phyloP scores from a whole-genome alignment of 2,888 invertebrate species.

The Podabrus alpinus region DNA sequence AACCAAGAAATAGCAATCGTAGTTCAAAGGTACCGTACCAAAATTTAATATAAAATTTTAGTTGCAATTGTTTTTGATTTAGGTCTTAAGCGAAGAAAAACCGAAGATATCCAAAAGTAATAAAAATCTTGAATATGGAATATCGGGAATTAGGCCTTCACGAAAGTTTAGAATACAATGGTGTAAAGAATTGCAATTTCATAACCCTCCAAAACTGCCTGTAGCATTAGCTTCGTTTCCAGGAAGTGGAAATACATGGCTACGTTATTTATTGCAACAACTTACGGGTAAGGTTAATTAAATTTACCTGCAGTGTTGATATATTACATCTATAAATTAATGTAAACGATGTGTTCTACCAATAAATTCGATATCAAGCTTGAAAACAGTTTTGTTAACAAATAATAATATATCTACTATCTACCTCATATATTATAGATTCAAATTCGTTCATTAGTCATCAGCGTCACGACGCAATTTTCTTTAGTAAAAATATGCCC shows the following conservation, averaged over 20 bases:
- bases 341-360: not conserved
- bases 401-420: no score
- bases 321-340: not conserved
- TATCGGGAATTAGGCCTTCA: conserved; percentile 46
- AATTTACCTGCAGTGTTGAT: conserved; percentile 6
- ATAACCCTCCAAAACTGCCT: conserved; percentile 58
- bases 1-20: conserved; percentile 41
- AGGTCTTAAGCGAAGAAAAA: conserved; percentile 15
- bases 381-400: not conserved
- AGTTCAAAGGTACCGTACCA: conserved; percentile 27
- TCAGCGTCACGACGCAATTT: not conserved
- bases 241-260: conserved; percentile 86
- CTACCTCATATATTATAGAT: no score
- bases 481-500: not conserved
- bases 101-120: conserved; percentile 10
- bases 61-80: not conserved
- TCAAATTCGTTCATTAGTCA: not conserved
- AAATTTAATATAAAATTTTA: not conserved
- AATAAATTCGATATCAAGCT: not conserved
- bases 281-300: conserved; percentile 64
- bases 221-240: conserved; percentile 78
- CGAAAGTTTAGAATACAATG: conserved; percentile 55
- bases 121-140: conserved; percentile 45
- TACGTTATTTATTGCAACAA: conserved; percentile 78
- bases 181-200: conserved; percentile 59